A percentile compares a stretch with the other conserved stretches of the same genome.
These are phyloP conservation scores for Dendrophyllia cribrosa DNA, from an alignment of 64 coral and sea anemone species.

Conservation along the genomic window DNA sequence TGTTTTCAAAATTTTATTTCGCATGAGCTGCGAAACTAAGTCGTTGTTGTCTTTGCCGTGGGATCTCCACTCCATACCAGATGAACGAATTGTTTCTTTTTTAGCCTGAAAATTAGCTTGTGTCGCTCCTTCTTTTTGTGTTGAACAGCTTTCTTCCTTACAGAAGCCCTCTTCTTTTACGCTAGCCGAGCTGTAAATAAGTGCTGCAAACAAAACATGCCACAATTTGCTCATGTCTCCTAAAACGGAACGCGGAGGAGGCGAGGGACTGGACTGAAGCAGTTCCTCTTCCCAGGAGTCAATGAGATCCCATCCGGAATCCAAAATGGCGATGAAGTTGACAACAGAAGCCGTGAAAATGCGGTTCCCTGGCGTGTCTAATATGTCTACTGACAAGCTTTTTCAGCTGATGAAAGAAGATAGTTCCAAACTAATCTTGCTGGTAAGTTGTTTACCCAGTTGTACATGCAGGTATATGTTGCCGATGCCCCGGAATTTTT, in stretches of 20 bases:
- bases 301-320: neutral
- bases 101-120: neutral
- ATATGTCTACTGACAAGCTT: constrained; percentile 69
- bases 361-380: constrained; percentile 62
- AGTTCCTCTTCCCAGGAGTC: constrained; percentile 26
- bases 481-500: too few relatives aligned
- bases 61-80: constrained; percentile 99
- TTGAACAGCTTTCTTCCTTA: constrained; percentile 4
- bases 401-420: constrained; percentile 39
- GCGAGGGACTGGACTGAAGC: neutral
- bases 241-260: neutral
- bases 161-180: constrained; percentile 16
- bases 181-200: neutral
- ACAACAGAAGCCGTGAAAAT: constrained; percentile 54
- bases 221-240: neutral
- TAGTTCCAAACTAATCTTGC: constrained; percentile 52
- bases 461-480: too few relatives aligned
- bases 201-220: neutral
- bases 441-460: constrained; percentile 56
- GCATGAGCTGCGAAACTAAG: constrained; percentile 80
- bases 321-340: constrained; percentile 62
- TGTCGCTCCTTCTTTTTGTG: constrained; percentile 3
- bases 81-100: constrained; percentile 50
- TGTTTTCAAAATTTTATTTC: constrained; percentile 77
- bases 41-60: constrained; percentile 91